Conservation (phyloP, 1,140 invertebrate species). For the Drosophila tropicalis region DNA sequence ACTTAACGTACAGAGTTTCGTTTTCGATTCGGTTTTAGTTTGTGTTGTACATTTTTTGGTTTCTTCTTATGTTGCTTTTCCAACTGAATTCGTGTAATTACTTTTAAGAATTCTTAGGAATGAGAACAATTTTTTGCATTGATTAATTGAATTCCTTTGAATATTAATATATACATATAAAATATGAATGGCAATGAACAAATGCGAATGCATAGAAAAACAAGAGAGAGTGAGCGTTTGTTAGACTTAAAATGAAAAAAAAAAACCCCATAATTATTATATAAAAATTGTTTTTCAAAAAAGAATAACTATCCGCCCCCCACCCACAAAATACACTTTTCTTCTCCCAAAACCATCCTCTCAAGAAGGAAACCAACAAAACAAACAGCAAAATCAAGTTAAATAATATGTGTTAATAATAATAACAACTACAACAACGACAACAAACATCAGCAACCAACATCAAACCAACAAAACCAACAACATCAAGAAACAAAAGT, state of each 20-base stretch:
- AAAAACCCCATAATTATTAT: background rate
- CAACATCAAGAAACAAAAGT: background rate
- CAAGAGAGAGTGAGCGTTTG: background rate
- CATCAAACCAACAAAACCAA: constrained; percentile 6
- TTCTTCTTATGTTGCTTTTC: background rate
- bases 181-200: background rate
- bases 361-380: background rate
- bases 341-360: background rate
- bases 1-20: background rate
- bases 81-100: background rate
- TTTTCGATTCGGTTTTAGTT: background rate
- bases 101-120: background rate
- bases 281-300: background rate
- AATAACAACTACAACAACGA: background rate
- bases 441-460: constrained; percentile 2
- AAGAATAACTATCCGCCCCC: background rate
- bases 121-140: background rate
- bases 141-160: background rate
- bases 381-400: constrained; percentile 2
- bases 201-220: background rate
- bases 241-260: background rate
- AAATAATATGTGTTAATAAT: constrained; percentile 3
- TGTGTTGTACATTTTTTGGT: no score
- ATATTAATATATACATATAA: background rate
- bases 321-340: background rate